Percentiles rank a stretch among this genome's conserved stretches.
Conservation (phyloP, 2,888 invertebrate species). For the Leptinotarsa peninsularis region DNA sequence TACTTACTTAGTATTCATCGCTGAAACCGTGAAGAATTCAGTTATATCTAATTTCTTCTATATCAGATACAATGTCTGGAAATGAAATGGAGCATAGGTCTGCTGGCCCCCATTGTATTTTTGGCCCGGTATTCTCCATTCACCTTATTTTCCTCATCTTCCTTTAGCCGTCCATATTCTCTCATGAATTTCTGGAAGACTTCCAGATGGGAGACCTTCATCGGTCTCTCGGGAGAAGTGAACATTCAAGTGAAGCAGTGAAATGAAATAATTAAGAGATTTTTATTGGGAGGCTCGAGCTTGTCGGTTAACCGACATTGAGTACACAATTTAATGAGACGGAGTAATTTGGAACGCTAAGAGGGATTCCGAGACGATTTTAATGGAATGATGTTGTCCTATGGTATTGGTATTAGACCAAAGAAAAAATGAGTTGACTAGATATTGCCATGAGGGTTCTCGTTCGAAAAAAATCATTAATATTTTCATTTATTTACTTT, state of each 20-base stretch:
- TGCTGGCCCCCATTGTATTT: background rate
- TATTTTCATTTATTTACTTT: too few species aligned
- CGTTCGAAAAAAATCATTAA: too few species aligned
- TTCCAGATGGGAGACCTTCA: constrained; percentile 11
- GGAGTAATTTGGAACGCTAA: background rate
- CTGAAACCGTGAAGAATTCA: too few species aligned
- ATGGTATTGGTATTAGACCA: too few species aligned
- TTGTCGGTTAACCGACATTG: constrained; percentile 2
- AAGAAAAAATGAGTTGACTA: too few species aligned
- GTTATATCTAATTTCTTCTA: too few species aligned
- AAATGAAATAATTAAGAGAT: constrained; percentile 13
- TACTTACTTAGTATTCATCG: too few species aligned
- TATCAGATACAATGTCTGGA: too few species aligned
- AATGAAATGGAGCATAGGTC: too few species aligned
- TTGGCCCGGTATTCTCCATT: background rate
- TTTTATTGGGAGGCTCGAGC: constrained; percentile 5
- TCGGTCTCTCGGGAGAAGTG: constrained; percentile 12
- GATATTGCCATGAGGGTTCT: too few species aligned
- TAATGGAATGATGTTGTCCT: background rate
- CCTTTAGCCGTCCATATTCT: background rate
- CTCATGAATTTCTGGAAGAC: constrained; percentile 7
- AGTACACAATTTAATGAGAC: background rate
- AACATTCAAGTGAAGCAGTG: constrained; percentile 9
- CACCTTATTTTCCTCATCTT: background rate
- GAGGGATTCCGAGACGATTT: background rate